Base-by-base conservation (phyloP, 1,140 invertebrate genomes). In the Drosophila pseudoobscura region DNA sequence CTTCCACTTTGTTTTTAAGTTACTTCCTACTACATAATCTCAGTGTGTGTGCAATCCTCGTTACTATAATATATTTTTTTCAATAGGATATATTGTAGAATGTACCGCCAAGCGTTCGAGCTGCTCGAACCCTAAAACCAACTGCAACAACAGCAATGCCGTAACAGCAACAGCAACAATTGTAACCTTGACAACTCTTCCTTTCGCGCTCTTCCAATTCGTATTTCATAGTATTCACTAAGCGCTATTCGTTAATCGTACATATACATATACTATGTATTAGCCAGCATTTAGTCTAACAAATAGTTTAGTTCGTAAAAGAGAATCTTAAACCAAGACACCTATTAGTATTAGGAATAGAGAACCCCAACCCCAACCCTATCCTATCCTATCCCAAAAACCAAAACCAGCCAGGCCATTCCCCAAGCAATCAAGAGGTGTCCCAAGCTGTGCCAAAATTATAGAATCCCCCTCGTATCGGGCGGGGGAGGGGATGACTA, bases 21-120 rank as follows among this genome's bases (percentile, higher is more conserved):
- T 58, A 54, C 59, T 80, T 72, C 55, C 65, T 63, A 50, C 6
- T 53, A 80, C 64, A 78, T 75, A 83, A 87, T 82, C 78, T 88
- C 84, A 79, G 85, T 88, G 80, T 83, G 88, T 85, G 89, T 90
- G 88, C 88, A 90, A 90, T 90, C 56, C 79, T 71, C 77, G 78
- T 83, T 73, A 60, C 74, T 70, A 71, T 64, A 45, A 63, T 65
- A 45, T 55, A 51, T 51, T 57, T 57, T 79, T 56, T 66, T 60
- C 49, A 17, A 39, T 39, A 61, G 52, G 59, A 29, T 77, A 66
- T 78, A 55, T 72, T 78, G 57, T 54, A 62, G 79, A 39, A 39
- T 39, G 35, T 11, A 39, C 11, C 35, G 11, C 35, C 35, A 39
- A 72, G 61, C 26, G 88, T 90, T 90, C 70, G 83, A 82, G 89